Evolutionary conservation across 2,113 vertebrate genomes (phyloP).

Genomic region (Corythaixoides concolor): DNA sequence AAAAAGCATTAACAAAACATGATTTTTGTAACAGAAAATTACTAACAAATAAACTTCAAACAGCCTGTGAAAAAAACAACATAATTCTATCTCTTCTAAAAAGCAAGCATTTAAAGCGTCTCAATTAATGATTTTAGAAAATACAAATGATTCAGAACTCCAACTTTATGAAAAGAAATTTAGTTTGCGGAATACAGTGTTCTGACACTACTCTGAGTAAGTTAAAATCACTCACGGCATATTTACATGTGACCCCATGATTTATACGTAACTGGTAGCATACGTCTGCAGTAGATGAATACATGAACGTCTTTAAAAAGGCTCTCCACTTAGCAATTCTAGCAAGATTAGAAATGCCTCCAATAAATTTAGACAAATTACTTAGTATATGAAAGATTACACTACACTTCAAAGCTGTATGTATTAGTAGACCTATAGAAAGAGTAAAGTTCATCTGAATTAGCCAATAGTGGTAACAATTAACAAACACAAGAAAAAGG

Average conservation of each 20-base stretch:
- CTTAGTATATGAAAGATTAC: neutral
- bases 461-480: neutral
- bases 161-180: neutral
- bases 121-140: neutral
- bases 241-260: neutral
- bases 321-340: neutral
- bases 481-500: neutral
- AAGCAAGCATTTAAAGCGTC: neutral
- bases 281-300: neutral
- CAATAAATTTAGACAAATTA: neutral
- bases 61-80: neutral
- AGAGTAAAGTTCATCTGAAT: neutral
- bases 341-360: neutral
- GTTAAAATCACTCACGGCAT: neutral
- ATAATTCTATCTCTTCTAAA: neutral
- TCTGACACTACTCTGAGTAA: neutral
- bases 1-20: neutral
- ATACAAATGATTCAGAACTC: neutral
- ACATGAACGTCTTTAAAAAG: neutral
- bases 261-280: neutral
- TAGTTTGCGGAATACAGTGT: neutral
- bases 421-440: neutral
- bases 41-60: neutral
- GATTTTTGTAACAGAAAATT: neutral
- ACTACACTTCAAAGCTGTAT: neutral